Base-by-base conservation (phyloP, 2,888 invertebrate genomes). In the Aphelenchoides bicaudatus region DNA sequence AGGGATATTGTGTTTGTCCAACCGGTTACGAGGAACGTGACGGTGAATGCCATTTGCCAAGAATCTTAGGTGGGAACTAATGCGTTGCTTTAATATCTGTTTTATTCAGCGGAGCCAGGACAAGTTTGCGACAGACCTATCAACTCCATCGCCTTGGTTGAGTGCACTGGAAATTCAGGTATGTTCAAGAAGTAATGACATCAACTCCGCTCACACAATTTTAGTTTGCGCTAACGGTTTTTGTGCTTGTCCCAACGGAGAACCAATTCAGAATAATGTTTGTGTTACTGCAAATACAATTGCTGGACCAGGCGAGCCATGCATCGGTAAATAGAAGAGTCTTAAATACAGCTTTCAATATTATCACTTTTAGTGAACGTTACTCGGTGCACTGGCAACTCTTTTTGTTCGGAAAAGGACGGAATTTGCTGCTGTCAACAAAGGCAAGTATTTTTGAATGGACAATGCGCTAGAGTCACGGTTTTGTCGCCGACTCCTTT, bases 241-340 rank as follows among this genome's bases (percentile, higher is more conserved):
- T 43, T 78, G 78, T 51, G 67, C 71, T 6, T 78, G 78, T 59
- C 75, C 76, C 6, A 73, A 72, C 23, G 76, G 76, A 23, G 76
- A 73, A 46, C 65, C 62, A 19, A 70, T 76, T 43, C 56, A 59
- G 30, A 70, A 73, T 34, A 59, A 63, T 10, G 57, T 69, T 59
- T 74, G 71, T 48, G 59, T 74, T 39, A 60, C 59, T 13, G 55
- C 58, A 10, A 63, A 67, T 34, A 58, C 67, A 2, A 46, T 56
- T 3, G 65, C 60, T 63, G 31, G 43, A 38, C 39, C 8, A 1
- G 4, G 19, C 23, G 5, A 13, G n/a, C n/a, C n/a, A n/a, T n/a
- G n/a, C n/a, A n/a, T n/a, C n/a, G n/a, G n/a, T n/a, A n/a, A n/a
- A n/a, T n/a, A n/a, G n/a, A n/a, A n/a, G n/a, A n/a, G n/a, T n/a